Evolutionary conservation across 2,888 invertebrate species (phyloP).

Genomic region (Agonopterix arenella): DNA sequence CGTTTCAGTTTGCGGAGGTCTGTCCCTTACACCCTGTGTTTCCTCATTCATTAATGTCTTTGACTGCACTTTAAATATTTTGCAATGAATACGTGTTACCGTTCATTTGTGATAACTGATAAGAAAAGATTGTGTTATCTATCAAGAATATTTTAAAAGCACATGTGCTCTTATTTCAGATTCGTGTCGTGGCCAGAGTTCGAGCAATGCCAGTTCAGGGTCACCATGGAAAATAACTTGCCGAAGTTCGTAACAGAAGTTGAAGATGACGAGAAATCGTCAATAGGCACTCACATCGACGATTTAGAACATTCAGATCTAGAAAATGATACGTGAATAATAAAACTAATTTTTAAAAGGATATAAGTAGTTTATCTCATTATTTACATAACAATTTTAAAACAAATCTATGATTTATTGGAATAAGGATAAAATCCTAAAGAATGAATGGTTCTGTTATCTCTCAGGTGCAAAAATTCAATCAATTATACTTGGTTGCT

Average conservation of each 20-base stretch:
- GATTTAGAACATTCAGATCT: conserved; percentile 48
- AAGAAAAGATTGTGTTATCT: neutral
- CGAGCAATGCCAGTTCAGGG: conserved; percentile 78
- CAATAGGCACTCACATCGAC: conserved; percentile 41
- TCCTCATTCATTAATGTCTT: no score
- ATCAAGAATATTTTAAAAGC: neutral
- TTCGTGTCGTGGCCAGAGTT: conserved; percentile 81
- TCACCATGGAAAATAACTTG: conserved; percentile 80
- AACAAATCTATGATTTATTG: conserved; percentile 1
- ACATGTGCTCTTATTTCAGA: conserved; percentile 35
- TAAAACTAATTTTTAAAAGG: conserved; percentile 34
- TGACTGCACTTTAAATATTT: no score
- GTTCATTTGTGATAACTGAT: neutral
- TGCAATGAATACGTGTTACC: neutral
- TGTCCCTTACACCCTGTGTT: no score
- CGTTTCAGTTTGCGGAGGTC: no score
- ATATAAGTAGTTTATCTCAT: conserved; percentile 41
- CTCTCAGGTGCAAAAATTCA: no score
- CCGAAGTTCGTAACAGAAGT: conserved; percentile 53
- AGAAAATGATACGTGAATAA: conserved; percentile 28
- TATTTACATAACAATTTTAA: conserved; percentile 22
- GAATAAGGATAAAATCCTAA: no score
- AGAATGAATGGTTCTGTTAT: no score
- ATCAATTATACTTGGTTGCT: no score
- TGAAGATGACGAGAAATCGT: conserved; percentile 49